Evolutionary conservation across 2,797 vertebrate species (phyloP), one percentile per base, ranked within the genome.

Genomic region (Pseudochirops corinnae): DNA sequence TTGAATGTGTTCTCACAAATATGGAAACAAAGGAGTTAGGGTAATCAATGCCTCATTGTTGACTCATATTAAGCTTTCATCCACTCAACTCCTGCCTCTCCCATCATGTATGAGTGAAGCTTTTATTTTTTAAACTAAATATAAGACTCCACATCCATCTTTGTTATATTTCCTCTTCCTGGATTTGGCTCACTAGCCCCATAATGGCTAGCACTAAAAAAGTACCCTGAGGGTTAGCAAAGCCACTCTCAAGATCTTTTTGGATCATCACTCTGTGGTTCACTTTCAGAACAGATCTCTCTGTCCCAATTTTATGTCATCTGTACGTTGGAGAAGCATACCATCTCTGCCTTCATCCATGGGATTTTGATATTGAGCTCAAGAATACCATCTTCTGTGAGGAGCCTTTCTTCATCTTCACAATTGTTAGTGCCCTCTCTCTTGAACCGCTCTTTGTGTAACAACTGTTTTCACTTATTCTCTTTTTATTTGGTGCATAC

Each of bases 21-120:
- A 91, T 90, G 13, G 67, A 95, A 57, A 58, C 0, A 58, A 58
- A 97, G 39, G 1, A 87, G 56, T 29, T 60, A 94, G 56, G 55
- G 14, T 94, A 67, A 74, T 18, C 0, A 91, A 55, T 74, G 92
- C 33, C 1, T 93, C 1, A 6, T 33, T n/a, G 4, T 39, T n/a
- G 33, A n/a, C 62, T 74, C 62, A 67, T 67, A n/a, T n/a, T n/a
- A 33, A 62, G 13, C 60, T 62, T 18, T 67, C 10, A 31, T 62
- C 60, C 29, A 13, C 29, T 62, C 60, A 31, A 31, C 3, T 33
- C 31, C 29, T 62, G 60, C 62, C 24, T 67, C 33, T 67, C 14
- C 62, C 33, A n/a, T 74, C 33, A 5, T n/a, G 5, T 39, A 2
- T 6, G 0, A n/a, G 62, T 39, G 16, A 39, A 3, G 13, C n/a